These are phyloP conservation scores for Fragum whitleyi DNA, from an alignment of 2,888 invertebrate genomes.

Conservation along the genomic window DNA sequence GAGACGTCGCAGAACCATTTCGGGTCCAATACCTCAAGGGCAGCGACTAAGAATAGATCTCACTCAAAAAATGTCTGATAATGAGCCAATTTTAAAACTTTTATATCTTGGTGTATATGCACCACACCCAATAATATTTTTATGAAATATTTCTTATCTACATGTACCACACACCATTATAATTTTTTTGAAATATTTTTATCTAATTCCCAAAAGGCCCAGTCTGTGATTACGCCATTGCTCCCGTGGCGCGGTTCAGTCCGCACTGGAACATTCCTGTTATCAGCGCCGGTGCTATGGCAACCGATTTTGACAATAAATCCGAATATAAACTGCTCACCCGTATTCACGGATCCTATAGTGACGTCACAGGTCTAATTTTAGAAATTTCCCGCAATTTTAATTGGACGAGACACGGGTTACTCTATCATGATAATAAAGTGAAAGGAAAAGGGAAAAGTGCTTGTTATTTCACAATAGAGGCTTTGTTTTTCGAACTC, in stretches of 20 bases:
- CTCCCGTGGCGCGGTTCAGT: constrained; percentile 94
- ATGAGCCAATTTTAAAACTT: too few species aligned
- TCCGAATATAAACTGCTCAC: constrained; percentile 91
- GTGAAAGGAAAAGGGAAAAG: constrained; percentile 61
- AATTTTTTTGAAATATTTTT: too few species aligned
- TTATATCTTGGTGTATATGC: too few species aligned
- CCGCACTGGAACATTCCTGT: constrained; percentile 96
- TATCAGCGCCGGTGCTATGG: constrained; percentile 88
- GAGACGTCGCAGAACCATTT: too few species aligned
- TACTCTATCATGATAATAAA: constrained; percentile 74
- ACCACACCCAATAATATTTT: too few species aligned
- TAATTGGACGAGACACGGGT: constrained; percentile 75
- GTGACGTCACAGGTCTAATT: constrained; percentile 74
- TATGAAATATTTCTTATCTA: too few species aligned
- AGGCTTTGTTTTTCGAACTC: constrained; percentile 87
- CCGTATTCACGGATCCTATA: constrained; percentile 76
- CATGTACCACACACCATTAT: too few species aligned
- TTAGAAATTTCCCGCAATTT: constrained; percentile 68
- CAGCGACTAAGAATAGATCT: too few species aligned
- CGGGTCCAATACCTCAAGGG: too few species aligned
- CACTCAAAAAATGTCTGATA: too few species aligned
- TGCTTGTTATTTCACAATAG: constrained; percentile 90
- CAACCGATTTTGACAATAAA: constrained; percentile 78
- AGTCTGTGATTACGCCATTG: constrained; percentile 89
- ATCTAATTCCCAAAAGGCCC: constrained; percentile 56